phyloP scores from a whole-genome alignment of 2,888 invertebrate genomes.

The Meiosimyza decipiens region DNA sequence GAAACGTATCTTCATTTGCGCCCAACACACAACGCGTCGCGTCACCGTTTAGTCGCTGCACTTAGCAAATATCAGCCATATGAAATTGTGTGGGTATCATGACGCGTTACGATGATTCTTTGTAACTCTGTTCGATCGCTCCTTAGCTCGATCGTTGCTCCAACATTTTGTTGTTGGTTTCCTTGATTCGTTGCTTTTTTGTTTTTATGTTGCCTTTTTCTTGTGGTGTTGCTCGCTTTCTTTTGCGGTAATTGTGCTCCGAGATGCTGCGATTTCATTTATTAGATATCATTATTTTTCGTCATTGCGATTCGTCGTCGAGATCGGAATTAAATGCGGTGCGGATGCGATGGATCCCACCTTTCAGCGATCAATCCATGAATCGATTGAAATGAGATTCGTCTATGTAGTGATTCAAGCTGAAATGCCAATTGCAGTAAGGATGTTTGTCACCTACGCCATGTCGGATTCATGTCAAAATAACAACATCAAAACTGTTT shows the following conservation, averaged over 20 bases:
- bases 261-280: slow-evolving; percentile 29
- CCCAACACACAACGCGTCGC: slow-evolving; percentile 3
- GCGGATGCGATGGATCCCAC: slow-evolving; percentile 14
- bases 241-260: slow-evolving; percentile 12
- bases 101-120: slow-evolving; percentile 19
- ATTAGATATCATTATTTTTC: slow-evolving; percentile 31
- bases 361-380: slow-evolving; percentile 18
- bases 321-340: slow-evolving; percentile 11
- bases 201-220: background rate
- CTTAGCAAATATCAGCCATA: background rate
- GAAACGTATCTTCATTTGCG: slow-evolving; percentile 16
- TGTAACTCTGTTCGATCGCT: slow-evolving; percentile 12
- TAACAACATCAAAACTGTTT: too few relatives aligned
- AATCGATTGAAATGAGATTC: slow-evolving; percentile 3
- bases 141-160: background rate
- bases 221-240: slow-evolving; percentile 14
- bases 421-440: slow-evolving; percentile 2
- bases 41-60: too few relatives aligned
- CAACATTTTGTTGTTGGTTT: slow-evolving; percentile 7
- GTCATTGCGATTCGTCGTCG: slow-evolving; percentile 24
- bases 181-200: background rate
- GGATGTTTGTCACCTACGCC: slow-evolving; percentile 4
- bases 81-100: slow-evolving; percentile 23
- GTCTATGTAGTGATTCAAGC: background rate
- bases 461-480: background rate